phyloP scores from a whole-genome alignment of 2,797 vertebrate genomes.

The Pangasius mekongensis region DNA sequence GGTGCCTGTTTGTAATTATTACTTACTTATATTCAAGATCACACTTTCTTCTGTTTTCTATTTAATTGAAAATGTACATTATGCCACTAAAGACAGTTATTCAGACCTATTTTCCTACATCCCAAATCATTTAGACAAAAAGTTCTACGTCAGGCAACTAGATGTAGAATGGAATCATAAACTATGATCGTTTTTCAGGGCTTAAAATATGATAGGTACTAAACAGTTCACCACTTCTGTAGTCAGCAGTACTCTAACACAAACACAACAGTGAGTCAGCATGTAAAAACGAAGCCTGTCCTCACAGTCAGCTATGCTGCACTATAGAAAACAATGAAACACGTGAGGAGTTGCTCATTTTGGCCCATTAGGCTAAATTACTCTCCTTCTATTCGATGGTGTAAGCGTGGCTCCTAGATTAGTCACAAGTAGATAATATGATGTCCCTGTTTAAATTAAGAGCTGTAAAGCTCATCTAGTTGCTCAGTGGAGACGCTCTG shows the following conservation, averaged over 20 bases:
- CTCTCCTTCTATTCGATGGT: conserved; percentile 26
- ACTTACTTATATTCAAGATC: neutral
- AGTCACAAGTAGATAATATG: conserved; percentile 64
- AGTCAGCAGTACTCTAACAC: neutral
- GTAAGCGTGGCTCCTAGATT: conserved; percentile 31
- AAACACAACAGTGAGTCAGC: conserved; percentile 13
- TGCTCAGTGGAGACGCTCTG: conserved; percentile 64
- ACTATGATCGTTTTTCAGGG: neutral
- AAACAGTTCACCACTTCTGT: neutral
- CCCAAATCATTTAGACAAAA: neutral
- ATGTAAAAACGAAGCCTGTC: conserved; percentile 14
- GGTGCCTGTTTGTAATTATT: neutral
- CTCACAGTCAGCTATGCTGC: neutral
- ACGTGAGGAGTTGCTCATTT: conserved; percentile 18
- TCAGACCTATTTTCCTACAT: neutral
- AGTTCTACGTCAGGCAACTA: neutral
- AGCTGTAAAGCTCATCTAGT: conserved; percentile 73
- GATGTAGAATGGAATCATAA: neutral
- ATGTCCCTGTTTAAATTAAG: conserved; percentile 72
- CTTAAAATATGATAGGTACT: neutral
- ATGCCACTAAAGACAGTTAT: neutral
- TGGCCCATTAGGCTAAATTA: conserved; percentile 18
- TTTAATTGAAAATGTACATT: neutral
- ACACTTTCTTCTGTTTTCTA: neutral
- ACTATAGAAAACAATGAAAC: conserved; percentile 28